phyloP scores from a whole-genome alignment of 2,797 vertebrate species.

The Acridotheres tristis region DNA sequence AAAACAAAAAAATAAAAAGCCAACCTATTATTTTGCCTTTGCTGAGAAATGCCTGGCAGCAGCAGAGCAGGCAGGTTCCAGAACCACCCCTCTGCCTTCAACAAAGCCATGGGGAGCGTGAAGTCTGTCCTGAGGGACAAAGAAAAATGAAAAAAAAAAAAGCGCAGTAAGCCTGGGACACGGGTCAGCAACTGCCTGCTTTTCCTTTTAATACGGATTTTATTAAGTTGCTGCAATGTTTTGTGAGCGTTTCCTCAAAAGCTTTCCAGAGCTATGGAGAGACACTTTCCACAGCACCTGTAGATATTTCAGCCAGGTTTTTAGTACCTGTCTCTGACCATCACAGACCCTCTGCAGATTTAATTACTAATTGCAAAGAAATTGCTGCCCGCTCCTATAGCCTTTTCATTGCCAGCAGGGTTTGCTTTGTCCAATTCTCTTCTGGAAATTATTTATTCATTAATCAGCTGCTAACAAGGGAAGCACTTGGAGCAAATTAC shows the following conservation, averaged over 20 bases:
- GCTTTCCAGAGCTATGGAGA: neutral
- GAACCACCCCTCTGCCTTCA: neutral
- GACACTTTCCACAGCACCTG: neutral
- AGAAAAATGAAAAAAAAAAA: neutral
- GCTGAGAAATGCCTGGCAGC: neutral
- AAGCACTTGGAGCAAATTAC: conserved; percentile 9
- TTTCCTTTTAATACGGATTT: neutral
- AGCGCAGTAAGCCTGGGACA: neutral
- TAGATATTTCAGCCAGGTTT: neutral
- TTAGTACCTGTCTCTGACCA: neutral
- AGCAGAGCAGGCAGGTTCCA: neutral
- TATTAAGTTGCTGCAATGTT: neutral
- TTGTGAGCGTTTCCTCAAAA: neutral
- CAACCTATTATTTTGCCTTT: conserved; percentile 23
- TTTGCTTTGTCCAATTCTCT: neutral
- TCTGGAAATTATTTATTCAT: conserved; percentile 4
- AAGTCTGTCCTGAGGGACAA: neutral
- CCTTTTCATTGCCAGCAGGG: neutral
- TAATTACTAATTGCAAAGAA: neutral
- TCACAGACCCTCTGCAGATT: neutral
- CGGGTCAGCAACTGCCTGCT: rapidly evolving
- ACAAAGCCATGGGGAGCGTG: neutral
- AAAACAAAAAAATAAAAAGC: neutral
- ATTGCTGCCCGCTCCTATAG: neutral
- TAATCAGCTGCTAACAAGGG: neutral